Conservation (phyloP, 2,113 vertebrate genomes). For the Myodes glareolus region DNA sequence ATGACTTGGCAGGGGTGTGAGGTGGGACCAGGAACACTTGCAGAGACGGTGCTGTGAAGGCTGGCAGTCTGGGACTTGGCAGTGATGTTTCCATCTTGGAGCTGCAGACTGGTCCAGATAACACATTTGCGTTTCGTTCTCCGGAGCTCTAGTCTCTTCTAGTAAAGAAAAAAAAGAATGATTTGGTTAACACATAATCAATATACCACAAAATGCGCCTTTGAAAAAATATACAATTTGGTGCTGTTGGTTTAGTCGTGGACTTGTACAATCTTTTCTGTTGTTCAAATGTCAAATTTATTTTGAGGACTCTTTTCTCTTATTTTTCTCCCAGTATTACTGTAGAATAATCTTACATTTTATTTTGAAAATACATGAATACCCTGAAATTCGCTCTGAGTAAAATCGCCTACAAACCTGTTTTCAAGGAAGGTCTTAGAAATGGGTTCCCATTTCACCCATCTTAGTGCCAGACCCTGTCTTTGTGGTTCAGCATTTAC, state of each 20-base stretch:
- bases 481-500: conserved; percentile 21
- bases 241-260: neutral
- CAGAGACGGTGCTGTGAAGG: conserved; percentile 48
- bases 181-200: neutral
- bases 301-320: neutral
- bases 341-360: neutral
- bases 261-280: neutral
- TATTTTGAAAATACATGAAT: neutral
- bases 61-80: conserved; percentile 31
- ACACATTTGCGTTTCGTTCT: neutral
- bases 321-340: neutral
- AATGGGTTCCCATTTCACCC: neutral
- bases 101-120: neutral
- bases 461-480: neutral
- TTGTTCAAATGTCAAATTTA: conserved; percentile 16
- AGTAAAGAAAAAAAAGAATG: neutral
- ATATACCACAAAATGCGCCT: neutral
- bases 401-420: neutral
- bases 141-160: neutral
- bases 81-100: neutral
- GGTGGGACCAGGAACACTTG: conserved; percentile 18
- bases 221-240: neutral
- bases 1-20: conserved; percentile 68
- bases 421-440: neutral
- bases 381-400: neutral